phyloP scores from a whole-genome alignment of 2,888 invertebrate genomes.

The Chelonus formosanus region DNA sequence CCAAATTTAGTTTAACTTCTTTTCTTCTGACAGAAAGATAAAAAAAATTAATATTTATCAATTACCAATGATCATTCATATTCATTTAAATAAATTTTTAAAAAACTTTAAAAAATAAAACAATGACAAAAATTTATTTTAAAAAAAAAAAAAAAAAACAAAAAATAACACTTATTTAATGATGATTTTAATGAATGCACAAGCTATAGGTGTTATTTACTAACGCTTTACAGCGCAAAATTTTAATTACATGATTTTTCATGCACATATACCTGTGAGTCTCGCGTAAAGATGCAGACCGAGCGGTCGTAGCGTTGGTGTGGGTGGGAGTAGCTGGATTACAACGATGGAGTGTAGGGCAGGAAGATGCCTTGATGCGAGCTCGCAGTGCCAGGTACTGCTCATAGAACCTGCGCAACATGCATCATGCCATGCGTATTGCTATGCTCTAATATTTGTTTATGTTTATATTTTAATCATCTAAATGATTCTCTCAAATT shows the following conservation, averaged over 20 bases:
- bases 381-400: slow-evolving; percentile 87
- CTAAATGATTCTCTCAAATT: not conserved
- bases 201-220: too few relatives aligned
- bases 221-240: slow-evolving; percentile 21
- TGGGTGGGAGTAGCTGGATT: slow-evolving; percentile 64
- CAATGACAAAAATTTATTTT: too few relatives aligned
- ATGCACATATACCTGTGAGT: slow-evolving; percentile 64
- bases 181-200: not conserved
- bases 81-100: too few relatives aligned
- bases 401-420: slow-evolving; percentile 83
- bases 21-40: slow-evolving; percentile 52
- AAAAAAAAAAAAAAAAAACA: not conserved
- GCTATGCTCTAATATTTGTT: slow-evolving; percentile 49
- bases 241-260: slow-evolving; percentile 42
- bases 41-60: too few relatives aligned
- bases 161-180: slow-evolving; percentile 3
- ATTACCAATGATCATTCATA: too few relatives aligned
- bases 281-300: slow-evolving; percentile 72
- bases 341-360: slow-evolving; percentile 72
- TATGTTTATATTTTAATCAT: slow-evolving; percentile 37
- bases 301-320: slow-evolving; percentile 66
- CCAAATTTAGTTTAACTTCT: slow-evolving; percentile 62
- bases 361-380: slow-evolving; percentile 87
- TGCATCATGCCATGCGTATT: slow-evolving; percentile 63
- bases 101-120: too few relatives aligned